Evolutionary conservation across 2,888 invertebrate species (phyloP), one percentile per base, ranked within the genome.

Genomic region (Parnassius smintheus): DNA sequence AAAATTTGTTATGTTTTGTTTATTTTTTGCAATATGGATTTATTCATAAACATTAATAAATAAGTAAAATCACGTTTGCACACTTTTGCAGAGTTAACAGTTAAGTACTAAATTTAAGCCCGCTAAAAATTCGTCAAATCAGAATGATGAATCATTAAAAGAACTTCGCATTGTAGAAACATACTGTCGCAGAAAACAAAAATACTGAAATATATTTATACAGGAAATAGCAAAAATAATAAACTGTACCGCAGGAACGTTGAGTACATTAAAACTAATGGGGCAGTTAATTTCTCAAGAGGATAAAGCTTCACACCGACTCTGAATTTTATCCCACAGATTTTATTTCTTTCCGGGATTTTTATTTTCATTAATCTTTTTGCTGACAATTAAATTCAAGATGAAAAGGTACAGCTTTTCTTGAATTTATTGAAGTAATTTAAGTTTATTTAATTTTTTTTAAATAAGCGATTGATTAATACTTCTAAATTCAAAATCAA

Each of bases 221-320:
- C 80, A 72, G 80, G 81, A 79, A 78, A 83, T 77, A 82, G 80
- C 76, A 76, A 25, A 81, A 85, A 88, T 86, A 88, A 88, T 86
- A 84, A 84, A 85, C 75, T 76, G 74, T 74, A 62, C 72, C 77
- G 75, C 79, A 76, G 76, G 80, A 78, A 78, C 77, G 82, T 77
- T 82, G 80, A 84, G 86, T 86, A 86, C 88, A 90, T 91, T 90
- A 89, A 91, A 91, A 91, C 88, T 90, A 91, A 91, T 91, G 90
- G 90, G 85, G 85, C 86, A 79, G 84, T 88, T 90, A 91, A 91
- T 91, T 91, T 90, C 91, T 91, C 90, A 86, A 85, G 91, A 91
- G 90, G 80, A 88, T 88, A 86, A 53, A 56, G 56, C 56, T 52
- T 51, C 48, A 10, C 51, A 50, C 55, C 50, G 56, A 55, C 59